Evolutionary conservation across 2,888 invertebrate species (phyloP), one percentile per base, ranked within the genome.

Genomic region (Drosophila acutilabella): DNA sequence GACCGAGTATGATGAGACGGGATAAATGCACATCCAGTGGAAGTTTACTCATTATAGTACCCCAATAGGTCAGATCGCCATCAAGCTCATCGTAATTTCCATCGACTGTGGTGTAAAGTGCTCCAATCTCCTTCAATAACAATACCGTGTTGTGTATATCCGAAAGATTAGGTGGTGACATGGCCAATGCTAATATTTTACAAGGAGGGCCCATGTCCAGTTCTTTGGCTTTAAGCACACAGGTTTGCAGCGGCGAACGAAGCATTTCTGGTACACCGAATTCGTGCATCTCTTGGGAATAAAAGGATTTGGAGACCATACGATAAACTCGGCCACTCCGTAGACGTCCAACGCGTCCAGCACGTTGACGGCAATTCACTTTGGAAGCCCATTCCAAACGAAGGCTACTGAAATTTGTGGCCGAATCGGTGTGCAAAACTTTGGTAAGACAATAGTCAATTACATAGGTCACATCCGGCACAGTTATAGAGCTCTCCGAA

Each of bases 361-460:
- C 95, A 59, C 99, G 94, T 93, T 99, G 99, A 30, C 94, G 95
- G 89, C 98, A 98, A 92, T 96, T 98, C 0, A 96, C 95, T 89
- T 96, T 96, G 0, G 98, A 96, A 0, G 98, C 97, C 98, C 98
- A 99, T 64, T 94, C 93, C 74, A 98, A 90, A 82, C 95, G 94
- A 47, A 99, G 93, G 48, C 95, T 88, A 0, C 88, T 86, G 18
- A 91, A 91, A 93, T 97, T 97, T 0, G 97, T 96, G 0, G 93
- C 93, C 1, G 94, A 93, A 90, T 98, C 97, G 51, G 95, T 95
- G 5, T 96, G 93, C 81, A 98, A 92, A 38, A 95, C 94, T 93
- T 98, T 98, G 67, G 97, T 97, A 68, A 98, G 93, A 92, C 98
- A 99, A 92, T 97, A 98, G 93, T 99, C 99, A 85, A 99, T 96